Percentiles rank a stretch among this genome's conserved stretches.
Evolutionary conservation across 2,888 invertebrate genomes (phyloP).

Genomic region (Mongoloraphidia duomilia): DNA sequence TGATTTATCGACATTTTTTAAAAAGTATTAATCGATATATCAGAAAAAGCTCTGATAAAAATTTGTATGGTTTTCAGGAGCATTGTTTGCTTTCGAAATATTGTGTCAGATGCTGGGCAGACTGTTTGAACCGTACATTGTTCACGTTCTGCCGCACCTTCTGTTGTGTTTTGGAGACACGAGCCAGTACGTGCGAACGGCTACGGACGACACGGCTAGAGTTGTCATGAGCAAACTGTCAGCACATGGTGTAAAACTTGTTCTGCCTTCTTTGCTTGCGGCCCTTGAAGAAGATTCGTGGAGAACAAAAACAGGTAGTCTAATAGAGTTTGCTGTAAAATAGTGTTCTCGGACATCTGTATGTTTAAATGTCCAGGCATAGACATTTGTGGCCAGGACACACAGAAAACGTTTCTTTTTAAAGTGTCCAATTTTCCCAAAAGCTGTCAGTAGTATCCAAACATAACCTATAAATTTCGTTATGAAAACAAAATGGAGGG

Average conservation of each 20-base stretch:
- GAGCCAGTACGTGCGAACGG: slow-evolving; percentile 88
- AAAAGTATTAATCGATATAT: too few relatives aligned
- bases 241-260: slow-evolving; percentile 94
- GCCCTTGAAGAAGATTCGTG: slow-evolving; percentile 96
- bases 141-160: slow-evolving; percentile 89
- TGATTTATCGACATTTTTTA: too few relatives aligned
- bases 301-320: slow-evolving; percentile 86
- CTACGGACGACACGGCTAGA: slow-evolving; percentile 92
- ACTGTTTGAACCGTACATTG: slow-evolving; percentile 96
- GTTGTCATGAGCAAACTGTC: slow-evolving; percentile 91
- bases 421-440: too few relatives aligned
- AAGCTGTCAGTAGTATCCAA: too few relatives aligned
- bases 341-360: too few relatives aligned
- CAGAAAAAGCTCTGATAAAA: neutral
- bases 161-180: slow-evolving; percentile 91
- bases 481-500: too few relatives aligned
- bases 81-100: slow-evolving; percentile 95
- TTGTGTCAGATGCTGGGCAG: slow-evolving; percentile 88
- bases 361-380: too few relatives aligned
- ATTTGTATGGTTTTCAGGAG: slow-evolving; percentile 38
- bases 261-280: slow-evolving; percentile 81
- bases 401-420: too few relatives aligned
- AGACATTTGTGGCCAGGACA: too few relatives aligned
- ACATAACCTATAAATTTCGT: too few relatives aligned
- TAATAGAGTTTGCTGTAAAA: neutral